A percentile compares a stretch with the other conserved stretches of the same genome.
Evolutionary conservation across 2,113 vertebrate species (phyloP).

Genomic region (Xenopus tropicalis): UCB_Xtro_10.0 CM004451.2:50190001-50190500

Average conservation of each 20-base stretch:
- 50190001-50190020: neutral
- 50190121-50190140: conserved; percentile 6
- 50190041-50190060: neutral
- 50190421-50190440: conserved; percentile 70
- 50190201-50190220: conserved; percentile 13
- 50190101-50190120: neutral
- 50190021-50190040: neutral
- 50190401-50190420: conserved; percentile 67
- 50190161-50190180: conserved; percentile 16
- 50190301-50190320: conserved; percentile 14
- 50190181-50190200: conserved; percentile 17
- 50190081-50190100: neutral
- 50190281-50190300: conserved; percentile 23
- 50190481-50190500: conserved; percentile 61
- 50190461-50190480: conserved; percentile 63
- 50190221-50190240: neutral
- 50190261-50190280: conserved; percentile 11
- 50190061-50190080: neutral
- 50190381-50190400: conserved; percentile 70
- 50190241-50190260: conserved; percentile 16
- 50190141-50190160: conserved; percentile 23
- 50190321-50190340: conserved; percentile 48
- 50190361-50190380: conserved; percentile 76
- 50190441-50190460: conserved; percentile 72
- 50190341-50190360: conserved; percentile 60